A percentile compares a stretch with the other conserved stretches of the same genome.
Evolutionary conservation across 1,140 invertebrate genomes (phyloP).

Genomic region (Pomacea maculata): DNA sequence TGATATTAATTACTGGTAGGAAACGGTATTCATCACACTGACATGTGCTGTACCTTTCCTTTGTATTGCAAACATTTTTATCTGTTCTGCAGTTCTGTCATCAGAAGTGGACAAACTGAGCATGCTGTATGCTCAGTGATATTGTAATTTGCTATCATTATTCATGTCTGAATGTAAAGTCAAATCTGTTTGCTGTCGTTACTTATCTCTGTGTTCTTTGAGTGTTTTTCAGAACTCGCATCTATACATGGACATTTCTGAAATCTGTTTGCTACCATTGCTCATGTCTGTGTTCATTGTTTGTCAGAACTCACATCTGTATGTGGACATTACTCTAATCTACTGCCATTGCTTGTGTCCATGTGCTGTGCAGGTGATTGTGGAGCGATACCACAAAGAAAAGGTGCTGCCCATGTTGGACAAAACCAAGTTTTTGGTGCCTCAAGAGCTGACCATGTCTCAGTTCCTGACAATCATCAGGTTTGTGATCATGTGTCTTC

Average conservation of each 20-base stretch:
- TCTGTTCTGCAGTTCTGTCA: no score
- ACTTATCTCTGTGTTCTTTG: background rate
- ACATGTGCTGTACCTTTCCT: no score
- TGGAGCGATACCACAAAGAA: constrained; percentile 73
- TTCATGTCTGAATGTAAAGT: no score
- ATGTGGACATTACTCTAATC: no score
- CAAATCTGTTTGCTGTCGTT: background rate
- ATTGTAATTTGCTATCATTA: no score
- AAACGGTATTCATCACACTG: background rate
- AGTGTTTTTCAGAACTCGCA: background rate
- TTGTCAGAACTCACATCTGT: background rate
- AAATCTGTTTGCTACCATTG: background rate
- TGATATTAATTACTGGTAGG: background rate
- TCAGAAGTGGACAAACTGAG: no score
- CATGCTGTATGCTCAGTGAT: no score
- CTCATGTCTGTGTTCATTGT: background rate
- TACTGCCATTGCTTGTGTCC: no score
- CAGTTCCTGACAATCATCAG: constrained; percentile 75
- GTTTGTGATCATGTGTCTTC: constrained; percentile 50
- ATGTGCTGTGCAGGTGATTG: constrained; percentile 68
- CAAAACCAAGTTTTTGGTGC: constrained; percentile 75
- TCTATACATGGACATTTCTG: background rate
- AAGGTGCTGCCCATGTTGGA: constrained; percentile 73
- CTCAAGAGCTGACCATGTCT: constrained; percentile 74
- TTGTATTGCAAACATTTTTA: no score